Percentiles rank a stretch among this genome's conserved stretches.
These are phyloP conservation scores for Epirrhoe tristata DNA, from an alignment of 2,888 invertebrate genomes.

Conservation along the genomic window DNA sequence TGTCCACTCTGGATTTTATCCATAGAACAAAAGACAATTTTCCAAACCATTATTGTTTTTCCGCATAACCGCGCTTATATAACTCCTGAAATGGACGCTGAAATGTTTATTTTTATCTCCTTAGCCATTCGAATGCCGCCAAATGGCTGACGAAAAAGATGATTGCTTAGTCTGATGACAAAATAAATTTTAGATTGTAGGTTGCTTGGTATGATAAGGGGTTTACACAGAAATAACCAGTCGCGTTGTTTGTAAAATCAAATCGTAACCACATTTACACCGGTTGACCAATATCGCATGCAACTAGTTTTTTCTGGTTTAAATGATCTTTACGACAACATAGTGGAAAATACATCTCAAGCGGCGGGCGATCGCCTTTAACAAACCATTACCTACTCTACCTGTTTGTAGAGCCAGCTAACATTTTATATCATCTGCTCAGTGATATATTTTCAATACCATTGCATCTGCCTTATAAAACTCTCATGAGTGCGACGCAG, in stretches of 20 bases:
- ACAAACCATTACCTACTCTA: too few relatives aligned
- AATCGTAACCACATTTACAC: too few relatives aligned
- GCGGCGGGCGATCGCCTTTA: too few relatives aligned
- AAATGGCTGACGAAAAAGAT: slow-evolving; percentile 25
- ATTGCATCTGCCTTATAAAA: not conserved
- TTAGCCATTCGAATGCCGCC: slow-evolving; percentile 22
- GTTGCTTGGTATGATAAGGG: not conserved
- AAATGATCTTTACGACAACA: too few relatives aligned
- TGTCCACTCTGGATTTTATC: too few relatives aligned
- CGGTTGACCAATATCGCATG: too few relatives aligned
- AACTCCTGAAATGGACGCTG: slow-evolving; percentile 33
- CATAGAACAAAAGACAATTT: slow-evolving; percentile 25
- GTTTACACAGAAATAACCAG: not conserved
- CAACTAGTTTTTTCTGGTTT: too few relatives aligned
- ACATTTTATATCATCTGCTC: not conserved
- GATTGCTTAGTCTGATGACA: slow-evolving; percentile 9
- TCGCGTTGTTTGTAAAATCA: too few relatives aligned
- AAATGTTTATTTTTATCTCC: slow-evolving; percentile 35
- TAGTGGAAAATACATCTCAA: too few relatives aligned
- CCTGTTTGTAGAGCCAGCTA: too few relatives aligned
- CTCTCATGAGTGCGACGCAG: not conserved
- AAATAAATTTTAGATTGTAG: slow-evolving; percentile 11
- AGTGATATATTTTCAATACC: too few relatives aligned
- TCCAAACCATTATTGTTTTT: slow-evolving; percentile 35
- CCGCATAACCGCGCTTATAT: slow-evolving; percentile 19